phyloP scores from a whole-genome alignment of 2,888 invertebrate genomes.

The Pilophorus perplexus region DNA sequence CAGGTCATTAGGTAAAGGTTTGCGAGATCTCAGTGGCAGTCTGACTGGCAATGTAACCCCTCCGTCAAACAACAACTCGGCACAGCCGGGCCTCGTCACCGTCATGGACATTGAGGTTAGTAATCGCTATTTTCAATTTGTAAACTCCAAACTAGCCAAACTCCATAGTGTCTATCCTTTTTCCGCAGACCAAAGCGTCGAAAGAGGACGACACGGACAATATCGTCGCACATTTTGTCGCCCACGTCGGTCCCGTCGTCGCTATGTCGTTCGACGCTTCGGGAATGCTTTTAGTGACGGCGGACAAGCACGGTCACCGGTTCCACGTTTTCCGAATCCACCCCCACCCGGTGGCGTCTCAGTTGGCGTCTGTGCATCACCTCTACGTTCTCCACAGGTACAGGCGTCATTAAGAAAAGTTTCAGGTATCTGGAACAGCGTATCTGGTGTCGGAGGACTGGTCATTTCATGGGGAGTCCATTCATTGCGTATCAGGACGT shows the following conservation, averaged over 20 bases:
- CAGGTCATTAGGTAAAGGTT: conserved; percentile 73
- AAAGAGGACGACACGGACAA: conserved; percentile 58
- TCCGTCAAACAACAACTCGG: conserved; percentile 56
- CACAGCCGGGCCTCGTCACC: conserved; percentile 82
- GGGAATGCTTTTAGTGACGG: conserved; percentile 84
- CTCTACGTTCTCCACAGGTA: conserved; percentile 79
- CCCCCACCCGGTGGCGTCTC: conserved; percentile 85
- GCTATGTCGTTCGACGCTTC: conserved; percentile 87
- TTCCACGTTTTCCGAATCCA: conserved; percentile 94
- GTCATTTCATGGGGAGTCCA: too few relatives aligned
- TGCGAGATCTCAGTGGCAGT: conserved; percentile 86
- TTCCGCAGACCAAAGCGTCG: conserved; percentile 35
- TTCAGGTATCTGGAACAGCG: too few relatives aligned
- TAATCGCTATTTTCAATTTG: not conserved
- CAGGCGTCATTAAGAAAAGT: too few relatives aligned
- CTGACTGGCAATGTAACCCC: conserved; percentile 62
- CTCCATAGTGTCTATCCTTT: not conserved
- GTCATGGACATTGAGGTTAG: conserved; percentile 64
- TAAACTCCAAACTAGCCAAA: too few relatives aligned
- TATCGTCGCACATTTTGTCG: conserved; percentile 81
- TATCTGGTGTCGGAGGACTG: too few relatives aligned
- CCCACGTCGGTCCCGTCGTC: conserved; percentile 84
- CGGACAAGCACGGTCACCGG: conserved; percentile 88
- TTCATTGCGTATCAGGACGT: too few relatives aligned
- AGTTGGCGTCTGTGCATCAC: conserved; percentile 87